Conservation (phyloP, 2,797 vertebrate species). For the Zalophus californianus region DNA sequence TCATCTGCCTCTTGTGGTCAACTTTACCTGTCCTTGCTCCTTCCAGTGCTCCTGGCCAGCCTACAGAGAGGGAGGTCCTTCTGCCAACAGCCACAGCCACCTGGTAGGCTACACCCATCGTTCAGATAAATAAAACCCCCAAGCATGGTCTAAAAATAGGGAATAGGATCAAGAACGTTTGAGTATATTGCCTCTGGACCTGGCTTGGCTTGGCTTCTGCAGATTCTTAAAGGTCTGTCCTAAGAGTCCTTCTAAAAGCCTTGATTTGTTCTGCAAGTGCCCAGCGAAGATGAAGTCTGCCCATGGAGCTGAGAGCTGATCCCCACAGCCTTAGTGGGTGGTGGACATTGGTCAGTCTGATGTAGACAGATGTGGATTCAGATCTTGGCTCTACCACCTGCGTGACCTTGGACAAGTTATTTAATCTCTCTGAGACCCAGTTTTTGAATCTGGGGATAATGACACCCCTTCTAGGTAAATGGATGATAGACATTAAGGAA, state of each 20-base stretch:
- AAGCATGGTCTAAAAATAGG: not conserved
- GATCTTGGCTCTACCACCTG: not conserved
- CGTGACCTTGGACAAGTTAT: not conserved
- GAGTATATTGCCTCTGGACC: not conserved
- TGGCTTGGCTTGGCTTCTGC: not conserved
- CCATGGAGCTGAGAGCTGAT: not conserved
- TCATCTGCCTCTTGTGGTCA: not conserved
- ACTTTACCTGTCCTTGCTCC: not conserved
- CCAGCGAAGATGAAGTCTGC: not conserved
- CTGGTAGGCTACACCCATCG: not conserved
- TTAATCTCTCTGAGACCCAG: not conserved
- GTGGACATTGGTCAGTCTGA: not conserved
- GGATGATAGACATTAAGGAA: not conserved
- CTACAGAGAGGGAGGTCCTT: not conserved
- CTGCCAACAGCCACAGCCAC: not conserved
- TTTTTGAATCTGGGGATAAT: constrained; percentile 20
- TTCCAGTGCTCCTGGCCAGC: not conserved
- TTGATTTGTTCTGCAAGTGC: not conserved
- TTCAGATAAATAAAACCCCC: not conserved
- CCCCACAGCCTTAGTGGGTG: not conserved
- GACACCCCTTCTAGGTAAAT: not conserved
- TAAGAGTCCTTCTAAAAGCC: not conserved
- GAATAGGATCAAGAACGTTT: not conserved
- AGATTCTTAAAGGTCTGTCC: not conserved
- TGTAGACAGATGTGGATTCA: not conserved